Percentiles rank a stretch among this genome's conserved stretches.
These are phyloP conservation scores for Threskiornis aethiopicus DNA, from an alignment of 2,797 vertebrate genomes.

Conservation along the genomic window DNA sequence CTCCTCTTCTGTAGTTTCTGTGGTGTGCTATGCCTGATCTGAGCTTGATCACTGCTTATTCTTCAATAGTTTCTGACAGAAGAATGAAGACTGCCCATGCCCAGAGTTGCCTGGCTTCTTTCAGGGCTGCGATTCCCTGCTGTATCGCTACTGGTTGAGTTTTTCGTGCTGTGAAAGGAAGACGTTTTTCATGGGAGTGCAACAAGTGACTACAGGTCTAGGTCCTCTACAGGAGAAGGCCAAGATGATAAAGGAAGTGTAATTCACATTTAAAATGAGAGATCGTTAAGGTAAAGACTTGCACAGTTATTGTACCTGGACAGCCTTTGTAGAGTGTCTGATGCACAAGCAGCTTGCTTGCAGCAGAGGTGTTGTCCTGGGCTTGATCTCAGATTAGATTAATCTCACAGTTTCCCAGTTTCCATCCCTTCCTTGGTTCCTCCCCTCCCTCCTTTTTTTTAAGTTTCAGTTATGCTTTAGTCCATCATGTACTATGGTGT, in stretches of 20 bases:
- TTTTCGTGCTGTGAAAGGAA: neutral
- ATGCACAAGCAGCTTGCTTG: neutral
- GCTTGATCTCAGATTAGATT: neutral
- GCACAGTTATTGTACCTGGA: neutral
- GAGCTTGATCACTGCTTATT: rapidly evolving
- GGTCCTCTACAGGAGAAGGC: neutral
- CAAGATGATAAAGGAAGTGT: neutral
- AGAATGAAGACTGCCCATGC: neutral
- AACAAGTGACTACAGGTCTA: neutral
- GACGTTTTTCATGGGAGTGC: neutral
- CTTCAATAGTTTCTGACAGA: neutral
- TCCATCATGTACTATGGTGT: neutral
- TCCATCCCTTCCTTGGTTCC: neutral
- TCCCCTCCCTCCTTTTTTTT: neutral
- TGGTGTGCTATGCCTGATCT: neutral
- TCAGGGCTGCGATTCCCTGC: too few species aligned
- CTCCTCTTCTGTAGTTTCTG: neutral
- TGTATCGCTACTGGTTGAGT: rapidly evolving
- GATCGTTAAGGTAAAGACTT: neutral
- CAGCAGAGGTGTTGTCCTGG: neutral
- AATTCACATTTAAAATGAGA: neutral
- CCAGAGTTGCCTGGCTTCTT: neutral
- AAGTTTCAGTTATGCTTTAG: neutral
- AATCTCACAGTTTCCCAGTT: neutral
- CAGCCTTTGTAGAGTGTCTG: neutral